phyloP scores from a whole-genome alignment of 2,113 vertebrate species.

The Clarias batrachus region DNA sequence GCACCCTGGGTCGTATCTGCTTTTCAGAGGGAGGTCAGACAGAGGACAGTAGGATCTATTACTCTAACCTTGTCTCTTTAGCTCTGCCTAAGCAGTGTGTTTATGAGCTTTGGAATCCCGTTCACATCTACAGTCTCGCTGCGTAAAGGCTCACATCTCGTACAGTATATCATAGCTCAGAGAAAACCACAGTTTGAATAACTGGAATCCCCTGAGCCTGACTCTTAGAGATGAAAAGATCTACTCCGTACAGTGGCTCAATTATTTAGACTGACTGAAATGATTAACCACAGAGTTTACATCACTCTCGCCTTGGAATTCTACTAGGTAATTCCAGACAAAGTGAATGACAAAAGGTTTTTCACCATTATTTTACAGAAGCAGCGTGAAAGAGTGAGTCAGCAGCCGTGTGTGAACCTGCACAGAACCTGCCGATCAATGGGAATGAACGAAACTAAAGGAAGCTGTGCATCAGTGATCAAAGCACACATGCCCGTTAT shows the following conservation, averaged over 20 bases:
- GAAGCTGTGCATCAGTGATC: neutral
- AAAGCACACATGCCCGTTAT: neutral
- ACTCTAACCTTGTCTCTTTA: slow-evolving; percentile 18
- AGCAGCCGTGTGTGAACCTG: slow-evolving; percentile 1
- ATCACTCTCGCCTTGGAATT: neutral
- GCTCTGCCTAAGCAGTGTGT: slow-evolving; percentile 24
- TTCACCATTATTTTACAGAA: neutral
- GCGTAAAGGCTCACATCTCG: slow-evolving; percentile 17
- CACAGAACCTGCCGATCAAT: slow-evolving; percentile 7
- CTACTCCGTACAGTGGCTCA: slow-evolving; percentile 8
- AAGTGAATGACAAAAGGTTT: neutral
- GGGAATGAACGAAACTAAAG: neutral
- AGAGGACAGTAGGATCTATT: slow-evolving; percentile 16
- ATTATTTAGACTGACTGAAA: slow-evolving; percentile 10
- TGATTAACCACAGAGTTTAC: slow-evolving; percentile 24
- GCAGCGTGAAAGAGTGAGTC: neutral
- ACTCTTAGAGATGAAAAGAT: slow-evolving; percentile 14
- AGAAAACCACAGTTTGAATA: slow-evolving; percentile 31
- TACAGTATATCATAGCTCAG: slow-evolving; percentile 4
- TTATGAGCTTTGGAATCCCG: slow-evolving; percentile 28
- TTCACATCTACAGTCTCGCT: slow-evolving; percentile 10
- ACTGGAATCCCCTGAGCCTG: slow-evolving; percentile 15
- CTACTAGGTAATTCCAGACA: neutral
- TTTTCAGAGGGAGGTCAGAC: neutral
- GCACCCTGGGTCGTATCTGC: slow-evolving; percentile 2